Evolutionary conservation across 2,113 vertebrate genomes (phyloP).

Genomic region (Hippocampus guttulatus): DNA sequence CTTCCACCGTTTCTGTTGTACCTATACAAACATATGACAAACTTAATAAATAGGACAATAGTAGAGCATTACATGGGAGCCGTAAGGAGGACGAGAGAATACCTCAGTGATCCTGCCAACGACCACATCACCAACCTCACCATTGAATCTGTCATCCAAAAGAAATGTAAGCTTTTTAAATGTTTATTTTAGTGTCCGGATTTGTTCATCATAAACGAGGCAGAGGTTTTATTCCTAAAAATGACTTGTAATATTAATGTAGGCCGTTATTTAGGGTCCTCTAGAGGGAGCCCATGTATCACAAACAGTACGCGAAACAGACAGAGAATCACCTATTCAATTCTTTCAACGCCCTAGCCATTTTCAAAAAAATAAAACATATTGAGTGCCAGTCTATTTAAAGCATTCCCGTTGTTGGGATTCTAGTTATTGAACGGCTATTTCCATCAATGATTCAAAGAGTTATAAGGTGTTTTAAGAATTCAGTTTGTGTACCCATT

Average conservation of each 20-base stretch:
- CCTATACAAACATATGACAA: conserved; percentile 62
- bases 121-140: conserved; percentile 93
- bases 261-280: background rate
- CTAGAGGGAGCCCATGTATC: too few species aligned
- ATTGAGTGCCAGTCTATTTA: too few species aligned
- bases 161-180: background rate
- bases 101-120: conserved; percentile 97
- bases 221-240: background rate
- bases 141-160: conserved; percentile 79
- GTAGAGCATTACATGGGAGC: background rate
- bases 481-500: background rate
- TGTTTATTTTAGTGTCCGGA: background rate
- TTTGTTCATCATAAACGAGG: background rate
- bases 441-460: too few species aligned
- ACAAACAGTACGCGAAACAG: too few species aligned
- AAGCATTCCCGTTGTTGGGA: too few species aligned
- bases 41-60: background rate
- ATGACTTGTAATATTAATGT: background rate
- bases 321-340: too few species aligned
- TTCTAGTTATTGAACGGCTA: too few species aligned
- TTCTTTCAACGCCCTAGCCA: too few species aligned
- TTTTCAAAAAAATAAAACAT: too few species aligned
- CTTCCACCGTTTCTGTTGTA: conserved; percentile 97
- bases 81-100: conserved; percentile 2
- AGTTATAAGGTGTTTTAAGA: background rate